Base-by-base conservation (phyloP, 2,888 invertebrate genomes). In the Metellina segmentata region DNA sequence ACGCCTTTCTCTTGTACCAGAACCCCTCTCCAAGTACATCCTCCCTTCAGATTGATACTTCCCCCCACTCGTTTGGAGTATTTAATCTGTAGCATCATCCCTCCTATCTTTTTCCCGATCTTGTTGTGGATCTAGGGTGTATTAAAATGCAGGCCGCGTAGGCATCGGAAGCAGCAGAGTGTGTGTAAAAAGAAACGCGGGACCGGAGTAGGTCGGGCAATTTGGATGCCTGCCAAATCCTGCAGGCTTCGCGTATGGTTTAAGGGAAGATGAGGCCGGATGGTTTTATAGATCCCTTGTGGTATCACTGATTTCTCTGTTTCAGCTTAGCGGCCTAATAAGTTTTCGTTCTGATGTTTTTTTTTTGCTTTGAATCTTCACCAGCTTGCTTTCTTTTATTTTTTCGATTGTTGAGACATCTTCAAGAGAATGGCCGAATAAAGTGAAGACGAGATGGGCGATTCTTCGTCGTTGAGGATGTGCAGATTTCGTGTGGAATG, bases 191-290 rank as follows among this genome's bases (percentile, higher is more conserved):
- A 34, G 34, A 34, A 75, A 48, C 49, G 48, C 48, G 75, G 16
- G 34, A 19, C 20, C 51, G 74, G 51, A n/a, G 52, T 78, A 51
- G 78, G 78, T 20, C 52, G 51, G 51, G 78, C 78, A 51, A 78
- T 78, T 78, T 78, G 78, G 78, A 51, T 78, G 51, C 78, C n/a
- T 7, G 52, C 78, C 78, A 78, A 78, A 78, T 78, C 52, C 78
- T 19, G 53, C 9, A 52, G 78, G 51, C 19, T 78, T 51, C 13
- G 20, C 52, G 49, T 78, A 16, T 11, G 51, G 51, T 78, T 52
- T 52, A 52, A 52, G 7, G 19, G 78, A 78, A 19, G 78, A 51
- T n/a, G 77, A 51, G 49, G 11, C 20, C 74, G n/a, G 78, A 34
- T 51, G 78, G 51, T 78, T 52, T 51, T 52, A 78, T 53, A 78